A percentile compares a stretch with the other conserved stretches of the same genome.
These are phyloP conservation scores for Paracyclopina nana DNA, from an alignment of 1,140 invertebrate genomes.

Conservation along the genomic window DNA sequence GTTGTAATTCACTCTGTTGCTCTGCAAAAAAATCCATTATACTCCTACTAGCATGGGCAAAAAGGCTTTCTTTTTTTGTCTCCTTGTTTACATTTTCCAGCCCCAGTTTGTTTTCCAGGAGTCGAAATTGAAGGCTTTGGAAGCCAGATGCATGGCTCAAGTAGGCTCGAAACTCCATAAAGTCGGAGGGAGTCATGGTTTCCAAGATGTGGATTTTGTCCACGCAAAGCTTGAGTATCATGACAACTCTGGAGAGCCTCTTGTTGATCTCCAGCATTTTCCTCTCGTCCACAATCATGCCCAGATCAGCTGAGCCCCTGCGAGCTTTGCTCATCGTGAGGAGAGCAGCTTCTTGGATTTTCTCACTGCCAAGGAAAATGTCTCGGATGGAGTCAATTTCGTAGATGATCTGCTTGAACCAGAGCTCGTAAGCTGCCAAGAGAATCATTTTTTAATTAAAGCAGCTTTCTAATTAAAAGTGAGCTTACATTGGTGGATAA, in stretches of 20 bases:
- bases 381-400: constrained; percentile 79
- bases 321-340: too few relatives aligned
- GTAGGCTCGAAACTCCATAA: constrained; percentile 84
- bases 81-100: constrained; percentile 52
- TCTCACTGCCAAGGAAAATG: constrained; percentile 42
- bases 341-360: constrained; percentile 13
- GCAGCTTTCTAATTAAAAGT: constrained; percentile 11
- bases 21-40: constrained; percentile 25
- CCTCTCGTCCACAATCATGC: constrained; percentile 55
- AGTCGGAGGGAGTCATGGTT: constrained; percentile 92
- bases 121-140: constrained; percentile 85
- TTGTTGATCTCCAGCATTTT: constrained; percentile 82
- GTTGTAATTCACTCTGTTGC: constrained; percentile 75
- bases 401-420: constrained; percentile 98
- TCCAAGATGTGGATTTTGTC: constrained; percentile 95
- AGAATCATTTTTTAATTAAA: constrained; percentile 12
- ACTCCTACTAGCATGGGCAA: too few relatives aligned
- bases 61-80: too few relatives aligned
- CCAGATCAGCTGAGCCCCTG: too few relatives aligned
- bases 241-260: constrained; percentile 66
- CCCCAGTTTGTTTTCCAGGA: constrained; percentile 92
- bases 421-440: constrained; percentile 78
- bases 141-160: constrained; percentile 88
- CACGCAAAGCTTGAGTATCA: constrained; percentile 78
- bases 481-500: constrained; percentile 80